Evolutionary conservation across 2,888 invertebrate species (phyloP).

Genomic region (Plagiodera versicolora): DNA sequence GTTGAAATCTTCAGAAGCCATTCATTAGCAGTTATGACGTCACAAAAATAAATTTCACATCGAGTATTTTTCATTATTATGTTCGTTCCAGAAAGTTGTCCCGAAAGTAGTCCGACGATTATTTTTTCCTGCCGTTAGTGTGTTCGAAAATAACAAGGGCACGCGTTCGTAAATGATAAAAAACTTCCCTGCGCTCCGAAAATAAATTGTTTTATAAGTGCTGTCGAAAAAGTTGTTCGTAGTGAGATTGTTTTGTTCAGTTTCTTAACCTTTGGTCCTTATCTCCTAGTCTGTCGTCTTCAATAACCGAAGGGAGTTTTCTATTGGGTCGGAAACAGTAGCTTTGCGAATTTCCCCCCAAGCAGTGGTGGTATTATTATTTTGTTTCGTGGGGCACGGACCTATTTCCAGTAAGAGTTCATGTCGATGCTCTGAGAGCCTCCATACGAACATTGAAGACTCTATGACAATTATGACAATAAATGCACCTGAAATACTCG

Average conservation of each 20-base stretch:
- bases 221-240: slow-evolving; percentile 13
- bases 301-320: background rate
- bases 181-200: slow-evolving; percentile 20
- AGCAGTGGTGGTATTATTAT: background rate
- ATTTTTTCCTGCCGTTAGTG: slow-evolving; percentile 16
- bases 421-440: too few relatives aligned
- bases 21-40: too few relatives aligned
- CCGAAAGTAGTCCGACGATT: slow-evolving; percentile 15
- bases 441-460: too few relatives aligned
- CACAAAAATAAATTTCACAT: too few relatives aligned
- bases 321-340: background rate
- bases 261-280: slow-evolving; percentile 4
- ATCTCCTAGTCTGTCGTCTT: slow-evolving; percentile 5
- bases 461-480: too few relatives aligned
- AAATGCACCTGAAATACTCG: too few relatives aligned
- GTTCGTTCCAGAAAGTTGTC: too few relatives aligned
- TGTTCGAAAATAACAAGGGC: slow-evolving; percentile 29
- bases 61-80: too few relatives aligned
- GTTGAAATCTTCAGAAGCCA: too few relatives aligned
- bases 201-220: slow-evolving; percentile 29
- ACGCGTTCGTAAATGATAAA: slow-evolving; percentile 27
- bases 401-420: too few relatives aligned
- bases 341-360: background rate
- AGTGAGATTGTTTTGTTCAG: slow-evolving; percentile 8
- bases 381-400: background rate